Evolutionary conservation across 1,140 invertebrate species (phyloP), one percentile per base, ranked within the genome.

Genomic region (Drosophila parvula): DNA sequence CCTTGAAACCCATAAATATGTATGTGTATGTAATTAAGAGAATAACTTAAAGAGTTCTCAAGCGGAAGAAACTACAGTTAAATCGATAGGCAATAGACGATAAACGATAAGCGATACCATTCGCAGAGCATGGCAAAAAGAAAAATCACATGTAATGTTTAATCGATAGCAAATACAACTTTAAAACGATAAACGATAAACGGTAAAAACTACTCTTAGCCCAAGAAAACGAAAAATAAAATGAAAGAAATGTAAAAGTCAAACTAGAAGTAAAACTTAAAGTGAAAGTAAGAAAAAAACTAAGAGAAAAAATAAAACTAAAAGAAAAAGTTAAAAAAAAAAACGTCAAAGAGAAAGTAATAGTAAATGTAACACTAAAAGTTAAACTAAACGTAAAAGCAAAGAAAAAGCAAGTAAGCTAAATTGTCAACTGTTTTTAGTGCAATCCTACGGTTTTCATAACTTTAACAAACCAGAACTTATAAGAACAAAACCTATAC

Each of bases 361-460:
- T 51, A 44, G 67, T 45, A 45, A 41, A 44, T 16, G 16, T 28
- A 36, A 56, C 16, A 53, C 4, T 14, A 58, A 48, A 18, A 28
- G 16, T 34, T 34, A 34, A 27, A 9, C 22, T 22, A 22, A 22
- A 22, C 22, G 22, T 22, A 22, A 40, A 18, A 34, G 14, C 27
- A n/a, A 16, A 16, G 14, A 50, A 32, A 62, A 65, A 51, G 16
- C 43, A 44, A 58, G 16, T 36, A 58, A 67, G 48, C 55, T 55
- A 57, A 85, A 65, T 78, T 81, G 81, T 77, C 77, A 88, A 79
- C 76, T 83, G 83, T 88, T 86, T 85, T 86, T 86, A 86, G 83
- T 85, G 85, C 82, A 89, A 90, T 90, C 68, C 81, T 90, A 90
- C 81, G 85, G 85, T 90, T 89, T 89, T 89, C 84, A 89, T 89